Conservation (phyloP, 2,888 invertebrate species). For the Mylabris sibirica region DNA sequence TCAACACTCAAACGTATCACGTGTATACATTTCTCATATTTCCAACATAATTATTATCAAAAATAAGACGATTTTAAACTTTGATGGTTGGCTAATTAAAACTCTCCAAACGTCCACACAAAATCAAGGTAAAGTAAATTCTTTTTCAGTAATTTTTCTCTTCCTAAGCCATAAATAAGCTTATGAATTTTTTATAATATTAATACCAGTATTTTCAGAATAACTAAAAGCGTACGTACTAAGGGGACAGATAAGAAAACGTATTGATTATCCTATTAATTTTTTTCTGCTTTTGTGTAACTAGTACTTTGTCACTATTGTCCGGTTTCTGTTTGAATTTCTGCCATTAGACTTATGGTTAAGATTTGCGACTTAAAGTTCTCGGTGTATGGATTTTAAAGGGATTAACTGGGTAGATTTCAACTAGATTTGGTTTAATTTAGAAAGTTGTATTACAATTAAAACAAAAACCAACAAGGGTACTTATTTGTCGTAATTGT, state of each 20-base stretch:
- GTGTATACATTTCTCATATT: neutral
- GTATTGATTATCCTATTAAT: neutral
- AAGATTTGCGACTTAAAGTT: no score
- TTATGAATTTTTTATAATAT: neutral
- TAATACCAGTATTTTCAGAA: neutral
- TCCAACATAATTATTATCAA: neutral
- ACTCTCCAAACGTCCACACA: neutral
- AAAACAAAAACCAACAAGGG: no score
- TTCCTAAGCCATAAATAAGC: neutral
- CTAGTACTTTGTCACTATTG: neutral
- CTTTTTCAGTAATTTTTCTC: no score
- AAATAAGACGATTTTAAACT: neutral
- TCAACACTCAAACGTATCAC: neutral
- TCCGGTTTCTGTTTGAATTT: neutral
- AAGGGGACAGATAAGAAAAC: neutral
- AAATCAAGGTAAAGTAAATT: constrained; percentile 12
- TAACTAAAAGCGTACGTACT: neutral
- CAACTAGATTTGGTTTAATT: no score
- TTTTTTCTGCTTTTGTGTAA: neutral
- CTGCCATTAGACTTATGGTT: no score
- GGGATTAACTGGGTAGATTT: no score
- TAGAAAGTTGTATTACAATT: no score
- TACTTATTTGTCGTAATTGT: no score
- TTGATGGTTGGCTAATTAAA: neutral
- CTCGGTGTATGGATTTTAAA: no score